These are phyloP conservation scores for Geococcyx californianus DNA, from an alignment of 2,113 vertebrate species.

Conservation along the genomic window DNA sequence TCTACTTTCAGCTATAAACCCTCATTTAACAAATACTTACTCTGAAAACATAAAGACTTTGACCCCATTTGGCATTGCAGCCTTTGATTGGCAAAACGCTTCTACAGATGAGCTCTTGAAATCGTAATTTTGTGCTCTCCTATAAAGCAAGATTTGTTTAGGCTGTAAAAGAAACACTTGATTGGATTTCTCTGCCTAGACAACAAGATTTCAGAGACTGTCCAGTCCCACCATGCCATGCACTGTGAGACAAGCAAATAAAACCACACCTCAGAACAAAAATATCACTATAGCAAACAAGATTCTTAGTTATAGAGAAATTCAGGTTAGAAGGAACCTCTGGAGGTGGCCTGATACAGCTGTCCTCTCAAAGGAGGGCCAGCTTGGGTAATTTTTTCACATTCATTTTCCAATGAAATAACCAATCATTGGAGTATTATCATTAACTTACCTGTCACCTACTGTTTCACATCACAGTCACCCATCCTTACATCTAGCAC, in stretches of 20 bases:
- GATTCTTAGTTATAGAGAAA: not conserved
- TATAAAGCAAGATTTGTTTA: slow-evolving; percentile 18
- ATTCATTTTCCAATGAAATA: not conserved
- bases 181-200: not conserved
- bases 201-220: not conserved
- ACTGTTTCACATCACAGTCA: not conserved
- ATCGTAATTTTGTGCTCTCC: slow-evolving; percentile 1
- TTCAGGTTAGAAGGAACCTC: not conserved
- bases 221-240: not conserved
- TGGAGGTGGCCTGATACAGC: not conserved
- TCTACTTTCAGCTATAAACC: not conserved
- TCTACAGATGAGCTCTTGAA: slow-evolving; percentile 13
- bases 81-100: slow-evolving; percentile 10
- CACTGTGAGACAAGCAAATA: not conserved
- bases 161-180: not conserved
- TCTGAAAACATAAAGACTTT: not conserved
- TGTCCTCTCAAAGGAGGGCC: not conserved
- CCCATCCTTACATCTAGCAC: not conserved
- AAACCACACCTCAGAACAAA: not conserved
- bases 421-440: not conserved
- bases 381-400: not conserved
- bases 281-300: not conserved
- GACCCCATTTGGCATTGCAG: not conserved
- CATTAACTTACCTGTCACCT: not conserved
- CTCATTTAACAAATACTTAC: not conserved